phyloP scores from a whole-genome alignment of 2,797 vertebrate species.

The Microctenopoma lineatum region DNA sequence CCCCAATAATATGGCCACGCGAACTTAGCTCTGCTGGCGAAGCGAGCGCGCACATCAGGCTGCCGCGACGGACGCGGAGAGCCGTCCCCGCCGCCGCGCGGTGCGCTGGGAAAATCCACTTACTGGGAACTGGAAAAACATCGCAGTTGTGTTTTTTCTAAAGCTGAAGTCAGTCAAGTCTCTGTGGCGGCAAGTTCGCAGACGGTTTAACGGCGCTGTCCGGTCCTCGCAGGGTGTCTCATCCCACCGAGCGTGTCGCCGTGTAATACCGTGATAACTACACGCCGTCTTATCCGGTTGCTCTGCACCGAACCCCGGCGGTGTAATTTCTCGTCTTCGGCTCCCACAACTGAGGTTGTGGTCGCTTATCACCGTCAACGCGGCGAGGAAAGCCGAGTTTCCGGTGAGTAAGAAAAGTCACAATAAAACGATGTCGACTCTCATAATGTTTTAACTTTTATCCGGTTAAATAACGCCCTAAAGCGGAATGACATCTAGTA shows the following conservation, averaged over 20 bases:
- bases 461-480: neutral
- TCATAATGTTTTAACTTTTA: accelerated
- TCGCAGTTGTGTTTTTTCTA: slow-evolving; percentile 37
- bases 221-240: slow-evolving; percentile 36
- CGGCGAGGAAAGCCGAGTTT: neutral
- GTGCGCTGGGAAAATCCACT: slow-evolving; percentile 39
- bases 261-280: slow-evolving; percentile 6
- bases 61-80: neutral
- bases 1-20: slow-evolving; percentile 60
- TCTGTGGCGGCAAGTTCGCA: slow-evolving; percentile 53
- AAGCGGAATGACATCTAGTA: accelerated
- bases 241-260: slow-evolving; percentile 37
- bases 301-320: slow-evolving; percentile 55
- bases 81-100: neutral
- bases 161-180: slow-evolving; percentile 57
- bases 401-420: slow-evolving; percentile 34
- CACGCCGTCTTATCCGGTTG: slow-evolving; percentile 42
- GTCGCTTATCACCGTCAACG: slow-evolving; percentile 47
- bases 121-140: slow-evolving; percentile 64
- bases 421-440: slow-evolving; percentile 29
- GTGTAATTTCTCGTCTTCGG: slow-evolving; percentile 76
- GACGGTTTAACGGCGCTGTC: slow-evolving; percentile 47
- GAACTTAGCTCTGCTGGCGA: slow-evolving; percentile 57
- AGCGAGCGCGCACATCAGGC: slow-evolving; percentile 49
- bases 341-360: slow-evolving; percentile 75